Evolutionary conservation across 2,797 vertebrate species (phyloP).

Genomic region (Chiroxiphia lanceolata): DNA sequence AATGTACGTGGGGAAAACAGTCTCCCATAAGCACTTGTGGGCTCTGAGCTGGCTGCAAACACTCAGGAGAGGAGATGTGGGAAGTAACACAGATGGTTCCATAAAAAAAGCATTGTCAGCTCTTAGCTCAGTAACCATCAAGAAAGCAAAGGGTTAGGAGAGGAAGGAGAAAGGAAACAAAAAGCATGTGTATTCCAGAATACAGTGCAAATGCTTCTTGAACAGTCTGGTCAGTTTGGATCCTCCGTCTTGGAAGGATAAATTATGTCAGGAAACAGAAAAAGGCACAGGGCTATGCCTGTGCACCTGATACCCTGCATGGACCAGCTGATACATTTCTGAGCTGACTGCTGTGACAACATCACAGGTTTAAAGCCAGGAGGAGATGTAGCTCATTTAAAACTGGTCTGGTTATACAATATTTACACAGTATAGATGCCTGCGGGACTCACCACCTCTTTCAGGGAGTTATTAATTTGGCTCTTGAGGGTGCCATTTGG

Average conservation of each 20-base stretch:
- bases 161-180: not conserved
- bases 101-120: not conserved
- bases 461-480: accelerated
- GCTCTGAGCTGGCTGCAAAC: not conserved
- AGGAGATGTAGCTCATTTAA: not conserved
- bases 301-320: not conserved
- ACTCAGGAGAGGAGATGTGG: not conserved
- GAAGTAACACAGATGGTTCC: not conserved
- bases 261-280: not conserved
- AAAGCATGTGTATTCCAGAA: not conserved
- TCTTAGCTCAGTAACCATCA: not conserved
- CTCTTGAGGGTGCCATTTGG: not conserved
- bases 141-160: not conserved
- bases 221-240: not conserved
- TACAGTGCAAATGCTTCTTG: accelerated
- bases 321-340: not conserved
- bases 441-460: not conserved
- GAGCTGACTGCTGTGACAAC: not conserved
- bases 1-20: accelerated
- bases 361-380: not conserved
- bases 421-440: accelerated
- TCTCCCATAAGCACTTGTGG: not conserved
- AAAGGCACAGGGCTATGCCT: not conserved
- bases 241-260: not conserved
- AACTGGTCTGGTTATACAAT: not conserved